These are phyloP conservation scores for Spongia lamella DNA, from an alignment of 37 sponge, comb jelly and placozoan genomes.

Conservation along the genomic window DNA sequence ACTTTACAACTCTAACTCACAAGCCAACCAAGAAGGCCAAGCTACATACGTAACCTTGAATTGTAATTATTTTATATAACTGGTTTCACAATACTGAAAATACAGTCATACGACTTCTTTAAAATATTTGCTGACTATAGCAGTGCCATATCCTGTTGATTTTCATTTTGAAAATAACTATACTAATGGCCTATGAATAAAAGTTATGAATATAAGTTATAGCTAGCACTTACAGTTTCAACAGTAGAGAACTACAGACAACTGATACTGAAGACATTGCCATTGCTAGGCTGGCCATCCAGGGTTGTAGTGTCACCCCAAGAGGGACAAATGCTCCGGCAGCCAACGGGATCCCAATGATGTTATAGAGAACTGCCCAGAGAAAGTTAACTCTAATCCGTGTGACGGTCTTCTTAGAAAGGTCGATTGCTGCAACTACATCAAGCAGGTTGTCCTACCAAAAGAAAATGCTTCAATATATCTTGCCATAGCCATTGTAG, in stretches of 20 bases:
- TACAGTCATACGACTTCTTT: no score
- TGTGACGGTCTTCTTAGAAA: constrained; percentile 71
- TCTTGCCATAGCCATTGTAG: no score
- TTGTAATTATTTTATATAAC: no score
- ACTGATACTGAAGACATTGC: constrained; percentile 94
- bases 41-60: no score
- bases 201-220: no score
- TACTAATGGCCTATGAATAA: no score
- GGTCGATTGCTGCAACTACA: constrained; percentile 81
- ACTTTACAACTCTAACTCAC: no score
- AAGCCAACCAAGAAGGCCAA: no score
- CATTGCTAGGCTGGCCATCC: constrained; percentile 97
- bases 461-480: not conserved
- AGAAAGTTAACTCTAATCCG: constrained; percentile 81
- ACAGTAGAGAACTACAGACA: constrained; percentile 90
- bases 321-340: constrained; percentile 80
- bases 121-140: no score
- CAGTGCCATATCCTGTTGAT: no score
- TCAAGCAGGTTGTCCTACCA: constrained; percentile 79
- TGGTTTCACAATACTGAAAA: no score
- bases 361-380: constrained; percentile 85
- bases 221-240: constrained; percentile 55
- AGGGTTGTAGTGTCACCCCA: constrained; percentile 87
- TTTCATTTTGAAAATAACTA: no score
- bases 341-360: constrained; percentile 72